Evolutionary conservation across 2,888 invertebrate genomes (phyloP), one percentile per base, ranked within the genome.

Genomic region (Drosophila putrida): DNA sequence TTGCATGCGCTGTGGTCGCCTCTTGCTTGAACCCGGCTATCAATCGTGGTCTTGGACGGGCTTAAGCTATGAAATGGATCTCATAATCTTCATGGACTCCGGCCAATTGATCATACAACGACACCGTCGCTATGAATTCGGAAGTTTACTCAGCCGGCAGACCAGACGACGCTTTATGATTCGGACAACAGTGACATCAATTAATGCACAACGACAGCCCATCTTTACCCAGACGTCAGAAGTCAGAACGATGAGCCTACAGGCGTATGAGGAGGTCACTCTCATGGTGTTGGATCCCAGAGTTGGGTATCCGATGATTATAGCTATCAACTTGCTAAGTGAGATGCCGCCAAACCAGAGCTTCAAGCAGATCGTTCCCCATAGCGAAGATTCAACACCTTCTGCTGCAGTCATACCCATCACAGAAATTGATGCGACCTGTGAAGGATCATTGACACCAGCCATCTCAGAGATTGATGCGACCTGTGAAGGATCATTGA

Each of bases 1-100:
- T 62, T 94, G 94, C 83, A 93, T 95, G 81, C 93, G 95, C 28
- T 96, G 95, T 88, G 96, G 96, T 0, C 93, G 96, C 57, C 93
- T 95, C 36, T 90, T 96, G 11, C 92, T 93, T 4, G 93, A 93
- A 71, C 94, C 94, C 20, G 95, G 95, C 49, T 94, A 95, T 89
- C 95, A 95, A 80, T 94, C 95, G 84, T 96, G 96, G 96, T 93
- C 96, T 70, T 96, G 96, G 96, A 96, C 96, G 6, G 96, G 96
- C 31, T 96, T 95, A 86, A 95, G 95, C 90, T 96, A 95, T 90
- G 96, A 96, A 4, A 91, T 96, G 57, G 96, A 96, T 92, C 91
- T 96, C 51, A 94, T 96, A 15, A 94, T 96, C 82, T 94, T 94
- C 15, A 94, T 94, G 51, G 94, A 95, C 73, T 94, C 94, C 6